Evolutionary conservation across 1,140 invertebrate species (phyloP), one percentile per base, ranked within the genome.

Genomic region (Bombus balteatus): DNA sequence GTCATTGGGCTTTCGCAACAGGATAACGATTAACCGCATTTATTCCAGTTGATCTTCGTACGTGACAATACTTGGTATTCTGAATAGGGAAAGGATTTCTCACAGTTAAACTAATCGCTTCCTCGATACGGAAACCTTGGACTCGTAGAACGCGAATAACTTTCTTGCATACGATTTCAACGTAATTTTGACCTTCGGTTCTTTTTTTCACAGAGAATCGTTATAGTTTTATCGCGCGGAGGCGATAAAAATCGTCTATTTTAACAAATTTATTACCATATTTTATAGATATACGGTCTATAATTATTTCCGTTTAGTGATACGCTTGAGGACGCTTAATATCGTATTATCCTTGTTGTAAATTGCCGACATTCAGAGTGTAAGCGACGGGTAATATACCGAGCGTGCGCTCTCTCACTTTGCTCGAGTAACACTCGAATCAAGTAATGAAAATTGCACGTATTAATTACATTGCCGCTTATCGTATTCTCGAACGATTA

Each of bases 91-190:
- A 62, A 62, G 32, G 34, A 82, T 74, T 74, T 65, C 72, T 65
- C 53, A 82, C 53, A 72, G 39, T 34, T 43, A 57, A 32, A 22
- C 37, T 47, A 62, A 73, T 47, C 53, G 39, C 12, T 74, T 73
- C 71, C 57, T 47, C 53, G n/a, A n/a, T 12, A 8, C 13, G 13
- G 72, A 74, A 82, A 82, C 80, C 80, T 82, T 82, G 80, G 37
- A 74, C 32, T 74, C 13, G 22, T 59, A 41, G 68, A 59, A n/a
- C 18, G 6, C 37, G 12, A 32, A 37, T 73, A 39, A 34, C 37
- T 59, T 41, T 72, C 22, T 41, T 41, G 34, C 34, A 9, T 39
- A 9, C 8, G 22, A 18, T 39, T 59, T 28, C 12, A 32, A 47
- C 41, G 25, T 12, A 22, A 47, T 39, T 57, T 39, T 25, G n/a